These are phyloP conservation scores for Dryas iulia DNA, from an alignment of 1,140 invertebrate species.

Conservation along the genomic window DNA sequence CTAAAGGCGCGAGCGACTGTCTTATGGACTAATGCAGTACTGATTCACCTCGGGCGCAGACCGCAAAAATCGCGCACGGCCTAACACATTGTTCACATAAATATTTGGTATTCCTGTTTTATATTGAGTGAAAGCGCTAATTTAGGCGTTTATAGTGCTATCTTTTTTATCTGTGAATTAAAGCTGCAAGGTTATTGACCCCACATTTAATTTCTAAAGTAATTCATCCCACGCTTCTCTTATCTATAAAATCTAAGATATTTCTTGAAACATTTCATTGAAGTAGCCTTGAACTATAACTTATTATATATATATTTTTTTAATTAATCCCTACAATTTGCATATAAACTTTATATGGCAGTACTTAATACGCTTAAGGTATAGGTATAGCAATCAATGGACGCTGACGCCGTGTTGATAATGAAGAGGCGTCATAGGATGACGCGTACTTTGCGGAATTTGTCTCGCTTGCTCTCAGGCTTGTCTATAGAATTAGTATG, in stretches of 20 bases:
- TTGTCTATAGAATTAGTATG: conserved; percentile 24
- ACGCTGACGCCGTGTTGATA: conserved; percentile 54
- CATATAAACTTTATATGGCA: conserved; percentile 4
- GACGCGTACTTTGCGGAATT: conserved; percentile 59
- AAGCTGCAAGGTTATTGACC: background rate
- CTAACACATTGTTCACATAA: conserved; percentile 71
- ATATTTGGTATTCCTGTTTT: conserved; percentile 48
- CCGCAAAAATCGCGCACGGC: conserved; percentile 65
- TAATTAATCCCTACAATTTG: background rate
- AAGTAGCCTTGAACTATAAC: background rate
- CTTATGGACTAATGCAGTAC: conserved; percentile 73
- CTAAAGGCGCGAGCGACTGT: conserved; percentile 65
- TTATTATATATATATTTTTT: background rate
- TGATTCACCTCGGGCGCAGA: conserved; percentile 68
- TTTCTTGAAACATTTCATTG: background rate
- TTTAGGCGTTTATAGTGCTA: background rate
- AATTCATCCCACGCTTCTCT: background rate
- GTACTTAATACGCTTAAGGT: conserved; percentile 45
- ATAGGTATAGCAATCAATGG: conserved; percentile 43
- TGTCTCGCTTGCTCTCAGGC: conserved; percentile 43
- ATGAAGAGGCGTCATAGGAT: conserved; percentile 62
- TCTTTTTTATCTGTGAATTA: background rate
- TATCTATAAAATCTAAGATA: background rate
- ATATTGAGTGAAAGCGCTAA: conserved; percentile 7
- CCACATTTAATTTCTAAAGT: background rate